Conservation (phyloP, 2,888 invertebrate genomes). For the Drosophila nr. perissopoda region DNA sequence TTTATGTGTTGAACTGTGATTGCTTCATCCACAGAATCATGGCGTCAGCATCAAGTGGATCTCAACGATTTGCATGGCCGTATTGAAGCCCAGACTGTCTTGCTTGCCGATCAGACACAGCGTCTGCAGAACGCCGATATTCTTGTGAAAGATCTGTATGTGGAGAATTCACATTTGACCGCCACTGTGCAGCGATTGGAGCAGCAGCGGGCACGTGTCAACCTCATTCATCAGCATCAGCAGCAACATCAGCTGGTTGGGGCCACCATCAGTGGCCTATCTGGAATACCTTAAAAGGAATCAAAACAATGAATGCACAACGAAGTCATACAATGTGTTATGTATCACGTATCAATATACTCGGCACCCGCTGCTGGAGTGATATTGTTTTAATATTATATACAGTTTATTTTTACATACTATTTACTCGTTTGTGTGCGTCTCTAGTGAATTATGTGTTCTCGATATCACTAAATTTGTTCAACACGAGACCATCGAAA, state of each 20-base stretch:
- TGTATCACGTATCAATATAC: conserved; percentile 38
- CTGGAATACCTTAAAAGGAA: conserved; percentile 66
- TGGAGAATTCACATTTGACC: conserved; percentile 92
- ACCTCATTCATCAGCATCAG: conserved; percentile 84
- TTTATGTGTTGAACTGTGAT: background rate
- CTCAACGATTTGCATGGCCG: conserved; percentile 86
- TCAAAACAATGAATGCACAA: conserved; percentile 42
- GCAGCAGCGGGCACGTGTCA: conserved; percentile 83
- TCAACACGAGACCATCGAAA: conserved; percentile 20
- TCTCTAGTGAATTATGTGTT: conserved; percentile 40
- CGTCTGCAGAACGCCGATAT: conserved; percentile 90
- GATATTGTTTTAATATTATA: conserved; percentile 57
- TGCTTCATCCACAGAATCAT: conserved; percentile 77
- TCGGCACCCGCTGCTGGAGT: conserved; percentile 29
- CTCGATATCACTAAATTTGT: conserved; percentile 51
- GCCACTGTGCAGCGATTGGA: conserved; percentile 86
- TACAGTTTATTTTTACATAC: conserved; percentile 54
- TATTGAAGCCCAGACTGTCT: conserved; percentile 85
- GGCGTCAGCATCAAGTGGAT: conserved; percentile 85
- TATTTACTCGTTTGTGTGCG: conserved; percentile 48
- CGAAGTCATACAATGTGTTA: conserved; percentile 48
- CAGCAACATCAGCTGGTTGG: conserved; percentile 63
- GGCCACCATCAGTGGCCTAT: conserved; percentile 46
- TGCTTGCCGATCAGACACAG: conserved; percentile 87
- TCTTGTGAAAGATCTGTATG: conserved; percentile 92